A percentile compares a stretch with the other conserved stretches of the same genome.
Conservation (phyloP, 1,140 invertebrate genomes). For the Caenorhabditis tropicalis region DNA sequence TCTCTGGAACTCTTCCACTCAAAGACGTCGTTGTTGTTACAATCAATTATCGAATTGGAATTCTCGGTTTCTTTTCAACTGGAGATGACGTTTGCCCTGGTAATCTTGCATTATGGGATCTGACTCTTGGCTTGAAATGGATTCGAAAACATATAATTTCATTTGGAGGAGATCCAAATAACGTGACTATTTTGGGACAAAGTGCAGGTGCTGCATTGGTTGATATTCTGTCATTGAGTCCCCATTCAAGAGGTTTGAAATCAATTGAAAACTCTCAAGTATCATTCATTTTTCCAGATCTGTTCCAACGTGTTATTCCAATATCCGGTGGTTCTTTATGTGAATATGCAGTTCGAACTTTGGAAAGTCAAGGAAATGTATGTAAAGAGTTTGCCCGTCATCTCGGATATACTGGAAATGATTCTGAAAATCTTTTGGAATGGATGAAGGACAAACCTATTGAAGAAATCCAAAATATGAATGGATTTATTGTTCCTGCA, state of each 20-base stretch:
- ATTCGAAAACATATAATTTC: conserved; percentile 52
- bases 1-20: not conserved
- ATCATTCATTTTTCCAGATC: conserved; percentile 46
- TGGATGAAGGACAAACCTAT: conserved; percentile 47
- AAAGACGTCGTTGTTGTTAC: conserved; percentile 55
- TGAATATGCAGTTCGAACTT: conserved; percentile 58
- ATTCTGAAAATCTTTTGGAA: conserved; percentile 31
- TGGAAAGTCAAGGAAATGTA: conserved; percentile 12
- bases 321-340: conserved; percentile 62
- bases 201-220: conserved; percentile 84
- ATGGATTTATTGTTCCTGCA: not conserved
- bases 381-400: conserved; percentile 44
- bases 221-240: conserved; percentile 81
- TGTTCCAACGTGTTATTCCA: conserved; percentile 62
- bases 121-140: conserved; percentile 70
- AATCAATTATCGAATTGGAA: conserved; percentile 49
- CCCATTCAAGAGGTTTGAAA: conserved; percentile 78
- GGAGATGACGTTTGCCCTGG: conserved; percentile 66
- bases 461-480: conserved; percentile 26
- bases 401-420: conserved; percentile 46
- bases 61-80: conserved; percentile 63
- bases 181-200: conserved; percentile 74
- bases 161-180: conserved; percentile 74
- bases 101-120: conserved; percentile 72
- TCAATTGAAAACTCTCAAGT: not conserved